Conservation (phyloP, 2,888 invertebrate species). For the Drosophila neonasuta region DNA sequence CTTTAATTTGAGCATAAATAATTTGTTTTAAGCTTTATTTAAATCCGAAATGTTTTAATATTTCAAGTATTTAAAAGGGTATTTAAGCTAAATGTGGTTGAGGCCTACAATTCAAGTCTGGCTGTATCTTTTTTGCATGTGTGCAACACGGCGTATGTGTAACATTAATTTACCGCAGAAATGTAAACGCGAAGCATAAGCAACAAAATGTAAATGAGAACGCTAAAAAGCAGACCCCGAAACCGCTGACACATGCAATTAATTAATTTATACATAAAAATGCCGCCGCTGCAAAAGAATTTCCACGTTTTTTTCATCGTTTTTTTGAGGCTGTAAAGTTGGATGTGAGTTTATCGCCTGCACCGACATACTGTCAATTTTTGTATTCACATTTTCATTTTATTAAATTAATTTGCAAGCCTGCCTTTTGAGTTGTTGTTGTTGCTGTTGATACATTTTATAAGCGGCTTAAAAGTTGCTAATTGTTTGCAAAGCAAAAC, state of each 20-base stretch:
- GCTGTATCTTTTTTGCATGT: not conserved
- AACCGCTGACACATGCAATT: slow-evolving; percentile 75
- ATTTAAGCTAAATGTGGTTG: slow-evolving; percentile 7
- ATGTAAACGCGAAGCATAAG: slow-evolving; percentile 31
- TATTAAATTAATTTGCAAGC: slow-evolving; percentile 31
- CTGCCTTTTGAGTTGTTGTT: slow-evolving; percentile 10
- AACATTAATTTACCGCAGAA: slow-evolving; percentile 48
- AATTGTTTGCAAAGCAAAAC: slow-evolving; percentile 54
- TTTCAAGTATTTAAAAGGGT: slow-evolving; percentile 6
- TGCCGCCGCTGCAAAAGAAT: slow-evolving; percentile 51
- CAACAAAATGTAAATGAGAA: slow-evolving; percentile 52
- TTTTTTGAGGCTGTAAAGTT: not conserved
- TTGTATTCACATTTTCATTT: slow-evolving; percentile 3
- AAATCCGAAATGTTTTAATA: not conserved
- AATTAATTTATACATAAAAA: slow-evolving; percentile 69
- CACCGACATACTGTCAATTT: slow-evolving; percentile 5
- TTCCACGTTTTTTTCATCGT: slow-evolving; percentile 8
- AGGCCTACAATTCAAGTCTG: not conserved
- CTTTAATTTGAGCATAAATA: not conserved
- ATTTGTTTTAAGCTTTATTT: not conserved
- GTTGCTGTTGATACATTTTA: slow-evolving; percentile 26
- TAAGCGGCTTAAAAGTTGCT: slow-evolving; percentile 62
- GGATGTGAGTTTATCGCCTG: not conserved
- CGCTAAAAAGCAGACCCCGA: slow-evolving; percentile 43
- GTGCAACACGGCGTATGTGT: slow-evolving; percentile 38